Evolutionary conservation across 2,113 vertebrate species (phyloP), one percentile per base, ranked within the genome.

Genomic region (Cinclus cinclus): DNA sequence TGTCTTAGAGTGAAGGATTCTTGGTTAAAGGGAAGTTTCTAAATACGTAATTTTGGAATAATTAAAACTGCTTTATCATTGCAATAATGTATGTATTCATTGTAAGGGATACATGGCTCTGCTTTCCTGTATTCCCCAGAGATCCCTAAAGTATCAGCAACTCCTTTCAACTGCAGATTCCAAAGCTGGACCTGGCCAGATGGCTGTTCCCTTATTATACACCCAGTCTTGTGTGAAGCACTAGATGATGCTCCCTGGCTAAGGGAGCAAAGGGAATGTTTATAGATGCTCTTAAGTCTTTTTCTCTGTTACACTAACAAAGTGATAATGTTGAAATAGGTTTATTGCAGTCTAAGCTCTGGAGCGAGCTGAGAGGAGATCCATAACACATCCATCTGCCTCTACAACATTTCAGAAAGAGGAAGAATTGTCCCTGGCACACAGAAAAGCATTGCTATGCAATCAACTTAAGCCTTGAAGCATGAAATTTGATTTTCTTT

Each of bases 401-500:
- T 68, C 80, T 50, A 67, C 47, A 85, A 46, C 23, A 3, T 55
- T 77, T 82, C 70, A 50, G 47, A 82, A 58, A 49, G 74, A 67
- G 60, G 65, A 81, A 69, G 62, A 92, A 71, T 74, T 84, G 64
- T 83, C 67, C 50, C 50, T 86, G 58, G 73, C 39, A 75, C 50
- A 35, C 46, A 82, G 63, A 41, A 80, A 69, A 76, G 42, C 50
- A 67, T 78, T 94, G 79, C 62, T 76, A 82, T 68, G 70, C 58
- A 81, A 87, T 89, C 85, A 90, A 20, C 81, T 77, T 89, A 75
- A 87, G 73, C 74, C 73, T 42, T 60, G 90, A 90, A 88, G 84
- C 89, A 50, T 93, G 86, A 95, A 69, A 93, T 94, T 80, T 82
- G 6, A 88, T 94, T 83, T 83, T 87, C 58, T 89, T 95, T 95